These are phyloP conservation scores for Pseudochirops corinnae DNA, from an alignment of 2,797 vertebrate species.

Conservation along the genomic window DNA sequence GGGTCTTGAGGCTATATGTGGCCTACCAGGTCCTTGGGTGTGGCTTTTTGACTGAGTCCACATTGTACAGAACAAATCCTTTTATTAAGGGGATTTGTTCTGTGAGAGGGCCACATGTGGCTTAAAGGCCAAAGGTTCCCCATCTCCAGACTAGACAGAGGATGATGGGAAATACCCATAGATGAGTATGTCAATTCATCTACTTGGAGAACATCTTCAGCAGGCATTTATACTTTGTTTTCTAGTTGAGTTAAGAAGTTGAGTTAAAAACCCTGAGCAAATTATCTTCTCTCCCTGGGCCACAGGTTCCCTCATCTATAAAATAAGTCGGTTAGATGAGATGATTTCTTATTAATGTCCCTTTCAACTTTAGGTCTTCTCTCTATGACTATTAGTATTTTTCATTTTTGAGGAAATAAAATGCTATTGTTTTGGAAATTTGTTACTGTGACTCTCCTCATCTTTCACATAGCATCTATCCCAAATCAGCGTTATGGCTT, in stretches of 20 bases:
- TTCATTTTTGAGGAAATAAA: background rate
- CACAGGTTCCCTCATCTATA: background rate
- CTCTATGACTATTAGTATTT: background rate
- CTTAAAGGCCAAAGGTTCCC: no score
- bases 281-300: background rate
- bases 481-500: background rate
- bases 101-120: no score
- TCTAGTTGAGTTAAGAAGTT: background rate
- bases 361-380: background rate
- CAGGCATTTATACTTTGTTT: background rate
- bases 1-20: no score
- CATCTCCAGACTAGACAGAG: background rate
- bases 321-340: background rate
- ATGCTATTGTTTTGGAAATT: background rate
- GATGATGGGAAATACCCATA: background rate
- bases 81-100: no score
- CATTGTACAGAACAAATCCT: no score
- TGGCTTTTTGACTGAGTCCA: no score
- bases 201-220: background rate
- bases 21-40: no score
- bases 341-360: background rate
- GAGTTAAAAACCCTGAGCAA: background rate
- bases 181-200: background rate
- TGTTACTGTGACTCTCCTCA: background rate
- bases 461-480: background rate